These are phyloP conservation scores for Meloe dianella DNA, from an alignment of 2,888 invertebrate species.

Conservation along the genomic window DNA sequence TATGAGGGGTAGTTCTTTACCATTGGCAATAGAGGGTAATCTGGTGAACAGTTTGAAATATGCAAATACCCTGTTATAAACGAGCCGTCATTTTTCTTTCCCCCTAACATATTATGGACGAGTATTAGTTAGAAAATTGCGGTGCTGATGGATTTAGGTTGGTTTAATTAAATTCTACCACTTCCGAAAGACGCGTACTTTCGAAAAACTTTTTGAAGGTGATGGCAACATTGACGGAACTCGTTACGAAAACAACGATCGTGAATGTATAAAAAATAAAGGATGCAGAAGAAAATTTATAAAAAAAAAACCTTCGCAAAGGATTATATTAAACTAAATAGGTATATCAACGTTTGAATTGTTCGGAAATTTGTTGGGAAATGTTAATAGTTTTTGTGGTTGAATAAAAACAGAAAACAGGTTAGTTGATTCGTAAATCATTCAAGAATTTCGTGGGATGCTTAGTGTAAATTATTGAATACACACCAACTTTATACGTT, in stretches of 20 bases:
- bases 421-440: slow-evolving; percentile 1
- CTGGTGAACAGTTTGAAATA: slow-evolving; percentile 36
- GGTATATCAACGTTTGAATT: slow-evolving; percentile 11
- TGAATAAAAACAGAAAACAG: slow-evolving; percentile 15
- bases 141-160: slow-evolving; percentile 48
- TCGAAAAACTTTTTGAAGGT: slow-evolving; percentile 31
- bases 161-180: slow-evolving; percentile 52
- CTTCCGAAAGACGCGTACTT: slow-evolving; percentile 34
- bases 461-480: background rate
- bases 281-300: slow-evolving; percentile 32
- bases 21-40: slow-evolving; percentile 15
- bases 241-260: slow-evolving; percentile 37
- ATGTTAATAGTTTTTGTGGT: slow-evolving; percentile 20
- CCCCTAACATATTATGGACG: slow-evolving; percentile 44
- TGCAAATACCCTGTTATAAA: slow-evolving; percentile 50
- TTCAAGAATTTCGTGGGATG: background rate
- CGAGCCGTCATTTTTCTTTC: slow-evolving; percentile 48
- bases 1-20: background rate
- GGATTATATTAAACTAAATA: background rate
- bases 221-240: slow-evolving; percentile 34
- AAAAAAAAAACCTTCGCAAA: background rate
- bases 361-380: slow-evolving; percentile 22
- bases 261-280: slow-evolving; percentile 29
- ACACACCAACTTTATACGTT: background rate
- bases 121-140: slow-evolving; percentile 51